phyloP scores from a whole-genome alignment of 2,113 vertebrate genomes.

The Bagarius yarrelli region DNA sequence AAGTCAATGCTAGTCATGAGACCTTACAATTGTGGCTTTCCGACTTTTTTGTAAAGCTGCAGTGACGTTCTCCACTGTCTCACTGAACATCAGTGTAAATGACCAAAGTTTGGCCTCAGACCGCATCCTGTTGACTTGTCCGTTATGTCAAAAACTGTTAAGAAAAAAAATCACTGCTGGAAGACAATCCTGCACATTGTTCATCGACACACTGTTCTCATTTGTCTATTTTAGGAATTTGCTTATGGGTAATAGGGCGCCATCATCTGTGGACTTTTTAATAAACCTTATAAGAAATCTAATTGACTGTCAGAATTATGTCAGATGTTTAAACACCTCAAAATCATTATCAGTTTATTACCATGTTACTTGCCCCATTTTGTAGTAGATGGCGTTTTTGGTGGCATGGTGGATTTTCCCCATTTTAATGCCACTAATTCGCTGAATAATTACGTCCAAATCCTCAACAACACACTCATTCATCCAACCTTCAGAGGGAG shows the following conservation, averaged over 20 bases:
- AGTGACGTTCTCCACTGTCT: neutral
- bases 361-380: too few species aligned
- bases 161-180: neutral
- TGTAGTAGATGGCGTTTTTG: neutral
- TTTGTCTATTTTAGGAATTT: neutral
- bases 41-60: neutral
- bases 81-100: neutral
- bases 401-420: too few species aligned
- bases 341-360: too few species aligned
- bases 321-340: neutral
- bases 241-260: neutral
- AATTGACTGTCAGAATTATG: neutral
- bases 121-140: neutral
- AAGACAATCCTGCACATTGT: neutral
- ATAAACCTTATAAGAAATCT: neutral
- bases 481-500: too few species aligned
- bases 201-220: neutral
- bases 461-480: too few species aligned
- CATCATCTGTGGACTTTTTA: neutral
- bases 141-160: neutral
- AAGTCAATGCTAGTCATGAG: neutral
- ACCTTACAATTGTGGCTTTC: neutral
- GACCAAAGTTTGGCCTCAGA: neutral
- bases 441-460: too few species aligned
- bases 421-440: too few species aligned